Evolutionary conservation across 2,113 vertebrate species (phyloP).

Genomic region (Bubo bubo): DNA sequence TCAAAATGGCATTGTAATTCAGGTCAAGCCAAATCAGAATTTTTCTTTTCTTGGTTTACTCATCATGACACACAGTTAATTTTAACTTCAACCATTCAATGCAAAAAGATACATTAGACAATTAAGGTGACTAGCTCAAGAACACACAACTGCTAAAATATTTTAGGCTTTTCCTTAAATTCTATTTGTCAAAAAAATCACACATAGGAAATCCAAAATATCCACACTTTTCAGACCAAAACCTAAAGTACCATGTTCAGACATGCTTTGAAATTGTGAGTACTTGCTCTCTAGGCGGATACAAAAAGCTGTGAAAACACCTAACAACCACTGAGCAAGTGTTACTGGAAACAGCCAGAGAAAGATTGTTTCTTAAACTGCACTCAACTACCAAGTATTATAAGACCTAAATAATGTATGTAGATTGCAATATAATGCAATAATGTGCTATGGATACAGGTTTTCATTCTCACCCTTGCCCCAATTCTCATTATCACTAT

Average conservation of each 20-base stretch:
- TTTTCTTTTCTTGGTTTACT: neutral
- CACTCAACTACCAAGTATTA: neutral
- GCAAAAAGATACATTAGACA: neutral
- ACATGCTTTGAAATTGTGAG: neutral
- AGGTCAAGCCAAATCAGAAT: neutral
- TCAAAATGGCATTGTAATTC: neutral
- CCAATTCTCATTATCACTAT: neutral
- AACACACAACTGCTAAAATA: neutral
- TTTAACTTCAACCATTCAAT: neutral
- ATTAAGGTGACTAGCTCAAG: neutral
- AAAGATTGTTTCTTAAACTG: neutral
- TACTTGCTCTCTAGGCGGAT: neutral
- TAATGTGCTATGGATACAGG: neutral
- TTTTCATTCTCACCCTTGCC: neutral
- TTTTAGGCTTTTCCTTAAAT: neutral
- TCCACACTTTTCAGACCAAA: neutral
- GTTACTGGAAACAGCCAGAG: neutral
- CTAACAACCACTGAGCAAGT: neutral
- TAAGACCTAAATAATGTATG: neutral
- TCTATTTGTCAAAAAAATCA: neutral
- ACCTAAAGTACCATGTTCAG: neutral
- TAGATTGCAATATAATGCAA: neutral
- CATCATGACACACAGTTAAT: neutral
- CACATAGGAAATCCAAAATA: neutral
- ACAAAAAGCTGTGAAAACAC: neutral